phyloP scores from a whole-genome alignment of 1,140 invertebrate genomes.

The Pinna nobilis region DNA sequence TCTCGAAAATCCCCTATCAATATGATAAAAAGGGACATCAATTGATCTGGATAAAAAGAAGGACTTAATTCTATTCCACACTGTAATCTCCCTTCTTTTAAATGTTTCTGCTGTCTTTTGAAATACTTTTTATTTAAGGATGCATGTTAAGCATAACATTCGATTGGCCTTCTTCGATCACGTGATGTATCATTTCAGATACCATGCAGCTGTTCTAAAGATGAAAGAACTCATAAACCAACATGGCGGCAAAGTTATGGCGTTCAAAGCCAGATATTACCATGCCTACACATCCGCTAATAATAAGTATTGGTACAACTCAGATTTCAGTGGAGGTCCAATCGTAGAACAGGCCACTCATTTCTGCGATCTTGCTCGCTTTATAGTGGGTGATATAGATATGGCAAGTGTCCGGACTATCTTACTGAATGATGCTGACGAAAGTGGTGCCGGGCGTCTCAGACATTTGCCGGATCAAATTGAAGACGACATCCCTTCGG shows the following conservation, averaged over 20 bases:
- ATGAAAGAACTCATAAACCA: constrained; percentile 44
- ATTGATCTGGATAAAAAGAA: too few species aligned
- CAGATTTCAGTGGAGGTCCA: constrained; percentile 42
- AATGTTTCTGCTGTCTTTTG: too few species aligned
- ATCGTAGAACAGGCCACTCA: constrained; percentile 46
- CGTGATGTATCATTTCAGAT: constrained; percentile 31
- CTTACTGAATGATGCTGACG: constrained; percentile 31
- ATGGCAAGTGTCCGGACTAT: constrained; percentile 28
- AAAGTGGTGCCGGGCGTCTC: constrained; percentile 26
- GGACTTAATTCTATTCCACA: too few species aligned
- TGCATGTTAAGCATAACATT: too few species aligned
- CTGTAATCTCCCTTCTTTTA: too few species aligned
- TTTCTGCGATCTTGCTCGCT: constrained; percentile 41
- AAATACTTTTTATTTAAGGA: too few species aligned
- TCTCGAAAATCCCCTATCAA: too few species aligned
- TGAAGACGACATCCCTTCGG: constrained; percentile 27
- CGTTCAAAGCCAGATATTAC: constrained; percentile 41
- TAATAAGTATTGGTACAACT: constrained; percentile 43
- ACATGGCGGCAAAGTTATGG: constrained; percentile 44
- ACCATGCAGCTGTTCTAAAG: constrained; percentile 41
- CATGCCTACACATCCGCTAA: constrained; percentile 35
- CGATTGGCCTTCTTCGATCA: too few species aligned
- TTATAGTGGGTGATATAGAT: constrained; percentile 33
- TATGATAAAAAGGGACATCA: too few species aligned
- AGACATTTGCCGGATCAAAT: constrained; percentile 1